phyloP scores from a whole-genome alignment of 2,797 vertebrate genomes.

The Microchirus variegatus region DNA sequence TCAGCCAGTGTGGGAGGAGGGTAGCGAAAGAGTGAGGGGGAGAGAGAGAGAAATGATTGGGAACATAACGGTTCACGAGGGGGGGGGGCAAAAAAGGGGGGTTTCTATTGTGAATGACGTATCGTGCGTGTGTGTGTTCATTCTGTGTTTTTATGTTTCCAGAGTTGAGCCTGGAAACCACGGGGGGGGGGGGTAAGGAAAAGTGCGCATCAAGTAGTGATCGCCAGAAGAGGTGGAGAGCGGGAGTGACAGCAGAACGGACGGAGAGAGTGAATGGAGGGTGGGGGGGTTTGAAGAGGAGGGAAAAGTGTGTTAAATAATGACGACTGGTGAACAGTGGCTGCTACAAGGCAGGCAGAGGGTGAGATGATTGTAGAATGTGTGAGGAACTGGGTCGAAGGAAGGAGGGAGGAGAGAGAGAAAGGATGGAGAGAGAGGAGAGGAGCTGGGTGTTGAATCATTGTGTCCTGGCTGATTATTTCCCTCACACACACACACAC shows the following conservation, averaged over 20 bases:
- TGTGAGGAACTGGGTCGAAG: slow-evolving; percentile 70
- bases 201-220: slow-evolving; percentile 62
- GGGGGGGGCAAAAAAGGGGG: slow-evolving; percentile 30
- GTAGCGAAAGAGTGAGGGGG: slow-evolving; percentile 57
- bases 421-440: slow-evolving; percentile 51
- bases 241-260: slow-evolving; percentile 26
- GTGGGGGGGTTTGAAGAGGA: slow-evolving; percentile 29
- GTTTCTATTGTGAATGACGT: slow-evolving; percentile 29
- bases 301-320: slow-evolving; percentile 34
- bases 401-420: slow-evolving; percentile 47
- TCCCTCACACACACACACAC: slow-evolving; percentile 41
- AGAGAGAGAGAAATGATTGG: slow-evolving; percentile 47
- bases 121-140: slow-evolving; percentile 30
- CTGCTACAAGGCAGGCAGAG: slow-evolving; percentile 53
- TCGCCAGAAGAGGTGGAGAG: slow-evolving; percentile 26
- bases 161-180: slow-evolving; percentile 8
- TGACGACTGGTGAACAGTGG: slow-evolving; percentile 44
- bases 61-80: slow-evolving; percentile 35
- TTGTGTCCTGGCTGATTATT: slow-evolving; percentile 77
- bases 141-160: slow-evolving; percentile 29
- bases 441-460: slow-evolving; percentile 71
- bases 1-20: slow-evolving; percentile 74
- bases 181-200: too few relatives aligned
- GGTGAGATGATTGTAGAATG: slow-evolving; percentile 58
- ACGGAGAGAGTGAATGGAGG: slow-evolving; percentile 40